Percentiles rank a stretch among this genome's conserved stretches.
Conservation (phyloP, 2,888 invertebrate species). For the Morpho deidamia region DNA sequence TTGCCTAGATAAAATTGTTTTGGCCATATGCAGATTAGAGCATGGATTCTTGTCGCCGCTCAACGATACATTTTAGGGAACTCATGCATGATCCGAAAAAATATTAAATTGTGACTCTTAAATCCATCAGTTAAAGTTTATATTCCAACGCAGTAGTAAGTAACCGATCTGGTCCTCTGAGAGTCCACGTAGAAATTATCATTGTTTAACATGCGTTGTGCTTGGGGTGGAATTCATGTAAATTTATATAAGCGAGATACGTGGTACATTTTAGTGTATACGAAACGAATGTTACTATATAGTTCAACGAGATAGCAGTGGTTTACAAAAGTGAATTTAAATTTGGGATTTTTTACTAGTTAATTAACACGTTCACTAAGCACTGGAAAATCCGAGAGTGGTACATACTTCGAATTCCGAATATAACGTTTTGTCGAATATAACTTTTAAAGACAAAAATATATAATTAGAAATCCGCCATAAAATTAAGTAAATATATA, state of each 20-base stretch:
- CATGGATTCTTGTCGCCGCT: slow-evolving; percentile 60
- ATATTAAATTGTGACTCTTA: slow-evolving; percentile 10
- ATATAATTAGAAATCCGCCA: too few species aligned
- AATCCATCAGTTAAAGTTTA: slow-evolving; percentile 10
- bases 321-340: too few species aligned
- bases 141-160: slow-evolving; percentile 1
- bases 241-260: slow-evolving; percentile 14
- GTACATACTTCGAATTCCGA: too few species aligned
- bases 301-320: too few species aligned
- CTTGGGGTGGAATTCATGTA: slow-evolving; percentile 20
- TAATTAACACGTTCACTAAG: too few species aligned
- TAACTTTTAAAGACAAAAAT: too few species aligned
- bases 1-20: slow-evolving; percentile 26
- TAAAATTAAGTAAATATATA: too few species aligned
- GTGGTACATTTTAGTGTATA: background rate
- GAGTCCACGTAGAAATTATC: slow-evolving; percentile 49
- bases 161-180: slow-evolving; percentile 4
- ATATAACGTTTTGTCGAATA: too few species aligned
- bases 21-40: slow-evolving; percentile 65
- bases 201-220: slow-evolving; percentile 49
- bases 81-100: slow-evolving; percentile 30
- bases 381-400: too few species aligned
- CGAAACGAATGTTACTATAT: too few species aligned
- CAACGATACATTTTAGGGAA: slow-evolving; percentile 50
- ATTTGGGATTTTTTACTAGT: too few species aligned